Percentiles rank a stretch among this genome's conserved stretches.
Evolutionary conservation across 1,140 invertebrate genomes (phyloP).

Genomic region (Pseudomyrmex concolor): DNA sequence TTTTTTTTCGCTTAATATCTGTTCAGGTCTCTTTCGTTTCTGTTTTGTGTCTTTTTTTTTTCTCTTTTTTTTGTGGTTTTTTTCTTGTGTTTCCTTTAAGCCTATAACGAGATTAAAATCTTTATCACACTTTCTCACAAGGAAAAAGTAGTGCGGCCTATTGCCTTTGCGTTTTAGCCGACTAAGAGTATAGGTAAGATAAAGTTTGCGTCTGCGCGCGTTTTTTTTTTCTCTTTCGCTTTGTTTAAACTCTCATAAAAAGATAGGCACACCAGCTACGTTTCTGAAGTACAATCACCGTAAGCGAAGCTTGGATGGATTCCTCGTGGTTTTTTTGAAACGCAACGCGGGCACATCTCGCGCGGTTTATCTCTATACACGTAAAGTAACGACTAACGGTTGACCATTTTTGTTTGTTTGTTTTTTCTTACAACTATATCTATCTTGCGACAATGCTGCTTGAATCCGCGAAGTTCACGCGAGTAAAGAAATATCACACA

Average conservation of each 20-base stretch:
- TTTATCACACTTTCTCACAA: slow-evolving; percentile 43
- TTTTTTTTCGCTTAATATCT: slow-evolving; percentile 34
- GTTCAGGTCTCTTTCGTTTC: slow-evolving; percentile 58
- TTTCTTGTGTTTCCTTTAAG: slow-evolving; percentile 36
- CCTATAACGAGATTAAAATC: slow-evolving; percentile 57
- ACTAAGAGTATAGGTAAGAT: slow-evolving; percentile 29
- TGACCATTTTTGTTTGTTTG: background rate
- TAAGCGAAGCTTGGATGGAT: slow-evolving; percentile 84
- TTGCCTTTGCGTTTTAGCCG: background rate
- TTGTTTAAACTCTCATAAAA: slow-evolving; percentile 67
- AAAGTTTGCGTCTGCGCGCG: background rate
- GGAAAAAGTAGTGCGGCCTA: slow-evolving; percentile 31
- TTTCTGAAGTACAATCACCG: slow-evolving; percentile 83
- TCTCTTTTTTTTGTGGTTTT: slow-evolving; percentile 13
- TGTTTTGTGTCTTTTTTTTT: slow-evolving; percentile 13
- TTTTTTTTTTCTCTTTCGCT: slow-evolving; percentile 4
- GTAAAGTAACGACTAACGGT: background rate
- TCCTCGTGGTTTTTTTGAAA: slow-evolving; percentile 77
- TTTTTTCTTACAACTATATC: background rate
- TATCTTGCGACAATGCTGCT: slow-evolving; percentile 1
- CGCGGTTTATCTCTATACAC: background rate
- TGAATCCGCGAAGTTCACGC: slow-evolving; percentile 7
- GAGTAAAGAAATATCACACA: slow-evolving; percentile 2
- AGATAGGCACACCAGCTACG: slow-evolving; percentile 80
- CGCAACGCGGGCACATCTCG: slow-evolving; percentile 48